These are phyloP conservation scores for Pachliopta kotzebuea DNA, from an alignment of 2,888 invertebrate genomes.

Conservation along the genomic window DNA sequence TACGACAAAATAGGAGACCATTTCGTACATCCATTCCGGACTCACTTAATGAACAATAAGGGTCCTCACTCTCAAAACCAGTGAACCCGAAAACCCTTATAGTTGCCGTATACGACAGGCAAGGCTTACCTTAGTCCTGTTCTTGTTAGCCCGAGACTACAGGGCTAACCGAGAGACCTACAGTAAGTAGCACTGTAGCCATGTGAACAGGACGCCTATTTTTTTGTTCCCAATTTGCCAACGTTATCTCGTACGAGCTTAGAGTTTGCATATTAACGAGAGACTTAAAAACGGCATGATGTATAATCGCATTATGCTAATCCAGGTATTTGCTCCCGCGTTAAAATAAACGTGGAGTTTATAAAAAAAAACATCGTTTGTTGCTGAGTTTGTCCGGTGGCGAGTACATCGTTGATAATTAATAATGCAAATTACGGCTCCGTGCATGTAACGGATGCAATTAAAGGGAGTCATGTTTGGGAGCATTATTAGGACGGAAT, in stretches of 20 bases:
- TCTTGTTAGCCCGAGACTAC: too few relatives aligned
- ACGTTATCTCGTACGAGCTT: slow-evolving; percentile 33
- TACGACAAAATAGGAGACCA: too few relatives aligned
- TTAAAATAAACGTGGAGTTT: slow-evolving; percentile 28
- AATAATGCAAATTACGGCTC: slow-evolving; percentile 22
- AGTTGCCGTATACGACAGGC: too few relatives aligned
- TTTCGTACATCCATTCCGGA: too few relatives aligned
- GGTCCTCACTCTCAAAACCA: too few relatives aligned
- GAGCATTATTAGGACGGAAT: slow-evolving; percentile 7
- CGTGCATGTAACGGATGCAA: slow-evolving; percentile 23
- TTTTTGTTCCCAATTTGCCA: slow-evolving; percentile 30
- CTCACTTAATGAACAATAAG: too few relatives aligned
- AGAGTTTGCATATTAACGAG: slow-evolving; percentile 35
- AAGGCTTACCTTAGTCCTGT: too few relatives aligned
- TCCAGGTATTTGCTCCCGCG: slow-evolving; percentile 31
- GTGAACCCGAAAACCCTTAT: too few relatives aligned
- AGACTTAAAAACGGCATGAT: slow-evolving; percentile 28
- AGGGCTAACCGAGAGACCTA: too few relatives aligned
- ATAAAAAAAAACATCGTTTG: slow-evolving; percentile 24
- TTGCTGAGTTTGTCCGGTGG: slow-evolving; percentile 17
- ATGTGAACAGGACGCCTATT: slow-evolving; percentile 26
- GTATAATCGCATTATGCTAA: slow-evolving; percentile 34
- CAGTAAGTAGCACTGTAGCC: too few relatives aligned
- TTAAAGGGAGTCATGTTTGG: slow-evolving; percentile 19
- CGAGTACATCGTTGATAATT: slow-evolving; percentile 21